Evolutionary conservation across 2,888 invertebrate species (phyloP).

Genomic region (Acrobasis consociella): DNA sequence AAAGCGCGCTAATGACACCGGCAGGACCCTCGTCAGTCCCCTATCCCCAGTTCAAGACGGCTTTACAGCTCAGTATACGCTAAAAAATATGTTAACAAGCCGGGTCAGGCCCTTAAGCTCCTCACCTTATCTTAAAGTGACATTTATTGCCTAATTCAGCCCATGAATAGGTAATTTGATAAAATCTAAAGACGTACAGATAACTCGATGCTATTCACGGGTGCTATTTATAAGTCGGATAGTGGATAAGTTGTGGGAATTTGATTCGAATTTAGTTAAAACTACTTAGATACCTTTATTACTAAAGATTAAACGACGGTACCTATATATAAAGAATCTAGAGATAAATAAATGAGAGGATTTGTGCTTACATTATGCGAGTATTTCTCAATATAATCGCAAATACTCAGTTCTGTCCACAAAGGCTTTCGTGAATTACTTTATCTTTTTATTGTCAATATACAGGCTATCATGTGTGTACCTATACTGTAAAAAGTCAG

Average conservation of each 20-base stretch:
- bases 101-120: conserved; percentile 28
- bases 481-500: too few relatives aligned
- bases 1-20: conserved; percentile 41
- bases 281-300: neutral
- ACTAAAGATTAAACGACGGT: neutral
- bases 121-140: conserved; percentile 18
- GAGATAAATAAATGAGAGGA: too few relatives aligned
- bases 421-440: too few relatives aligned
- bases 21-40: conserved; percentile 46
- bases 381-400: too few relatives aligned
- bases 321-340: too few relatives aligned
- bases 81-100: conserved; percentile 40
- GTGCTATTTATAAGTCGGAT: neutral
- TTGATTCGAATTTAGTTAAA: neutral
- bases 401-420: too few relatives aligned
- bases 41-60: conserved; percentile 31
- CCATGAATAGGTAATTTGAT: conserved; percentile 6
- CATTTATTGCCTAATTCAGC: conserved; percentile 29
- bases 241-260: neutral
- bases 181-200: neutral
- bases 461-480: too few relatives aligned
- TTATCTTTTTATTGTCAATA: too few relatives aligned
- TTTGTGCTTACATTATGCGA: too few relatives aligned
- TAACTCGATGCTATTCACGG: neutral
- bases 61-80: conserved; percentile 29